Evolutionary conservation across 2,113 vertebrate species (phyloP).

Genomic region (Apteryx mantelli): DNA sequence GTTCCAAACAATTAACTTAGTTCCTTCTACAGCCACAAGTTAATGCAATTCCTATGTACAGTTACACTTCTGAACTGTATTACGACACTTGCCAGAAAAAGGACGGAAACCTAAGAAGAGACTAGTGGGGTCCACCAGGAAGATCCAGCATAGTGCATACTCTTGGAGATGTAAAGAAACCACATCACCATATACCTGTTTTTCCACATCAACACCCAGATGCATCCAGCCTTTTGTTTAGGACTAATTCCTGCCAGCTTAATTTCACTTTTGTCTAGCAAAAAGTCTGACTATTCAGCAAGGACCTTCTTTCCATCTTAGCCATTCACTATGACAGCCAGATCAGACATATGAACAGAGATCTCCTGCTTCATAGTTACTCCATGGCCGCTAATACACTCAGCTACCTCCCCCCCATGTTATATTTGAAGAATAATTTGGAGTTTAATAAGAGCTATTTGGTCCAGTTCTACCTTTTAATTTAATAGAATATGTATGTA

Average conservation of each 20-base stretch:
- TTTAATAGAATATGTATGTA: not conserved
- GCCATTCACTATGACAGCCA: not conserved
- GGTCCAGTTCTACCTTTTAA: not conserved
- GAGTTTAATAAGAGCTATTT: not conserved
- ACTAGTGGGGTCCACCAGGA: not conserved
- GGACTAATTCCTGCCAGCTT: not conserved
- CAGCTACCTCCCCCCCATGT: accelerated
- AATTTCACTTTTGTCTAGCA: not conserved
- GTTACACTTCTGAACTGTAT: not conserved
- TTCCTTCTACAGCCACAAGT: not conserved
- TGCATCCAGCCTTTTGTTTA: not conserved
- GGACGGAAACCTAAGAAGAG: not conserved
- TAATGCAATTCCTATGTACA: not conserved
- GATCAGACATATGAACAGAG: not conserved
- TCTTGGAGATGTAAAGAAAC: not conserved
- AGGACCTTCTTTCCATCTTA: not conserved
- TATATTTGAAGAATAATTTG: not conserved
- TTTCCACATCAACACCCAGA: not conserved
- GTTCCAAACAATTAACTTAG: not conserved
- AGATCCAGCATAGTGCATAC: not conserved
- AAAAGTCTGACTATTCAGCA: not conserved
- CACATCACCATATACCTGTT: not conserved
- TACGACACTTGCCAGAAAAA: not conserved
- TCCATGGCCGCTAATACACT: not conserved
- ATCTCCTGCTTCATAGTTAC: not conserved